Percentiles rank a stretch among this genome's conserved stretches.
Conservation (phyloP, 2,797 vertebrate genomes). For the Alca torda region DNA sequence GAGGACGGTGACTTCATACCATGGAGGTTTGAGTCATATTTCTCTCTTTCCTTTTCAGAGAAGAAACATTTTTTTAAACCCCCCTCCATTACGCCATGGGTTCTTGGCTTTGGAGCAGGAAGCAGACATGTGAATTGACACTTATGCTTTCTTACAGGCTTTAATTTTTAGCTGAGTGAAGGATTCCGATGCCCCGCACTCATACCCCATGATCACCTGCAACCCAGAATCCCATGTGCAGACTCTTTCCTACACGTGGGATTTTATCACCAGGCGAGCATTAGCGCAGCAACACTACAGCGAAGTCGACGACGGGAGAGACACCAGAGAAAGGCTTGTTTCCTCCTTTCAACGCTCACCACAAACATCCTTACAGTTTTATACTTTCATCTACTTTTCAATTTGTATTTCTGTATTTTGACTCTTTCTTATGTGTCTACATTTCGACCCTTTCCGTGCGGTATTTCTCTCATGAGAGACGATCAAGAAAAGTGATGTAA, state of each 20-base stretch:
- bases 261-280: neutral
- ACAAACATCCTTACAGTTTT: neutral
- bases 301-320: neutral
- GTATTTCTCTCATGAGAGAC: neutral
- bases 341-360: neutral
- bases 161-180: neutral
- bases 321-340: neutral
- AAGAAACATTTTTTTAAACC: neutral
- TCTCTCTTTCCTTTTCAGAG: neutral
- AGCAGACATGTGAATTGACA: neutral
- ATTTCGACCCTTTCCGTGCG: neutral
- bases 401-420: neutral
- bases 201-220: accelerated
- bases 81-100: neutral
- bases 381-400: neutral
- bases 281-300: neutral
- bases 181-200: neutral
- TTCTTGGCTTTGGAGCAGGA: neutral
- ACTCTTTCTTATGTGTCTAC: neutral
- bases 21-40: neutral
- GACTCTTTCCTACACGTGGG: neutral
- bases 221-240: neutral
- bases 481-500: neutral
- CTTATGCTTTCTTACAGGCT: neutral
- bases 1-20: conserved; percentile 66